These are phyloP conservation scores for Eumaeus atala DNA, from an alignment of 1,140 invertebrate genomes.

Conservation along the genomic window DNA sequence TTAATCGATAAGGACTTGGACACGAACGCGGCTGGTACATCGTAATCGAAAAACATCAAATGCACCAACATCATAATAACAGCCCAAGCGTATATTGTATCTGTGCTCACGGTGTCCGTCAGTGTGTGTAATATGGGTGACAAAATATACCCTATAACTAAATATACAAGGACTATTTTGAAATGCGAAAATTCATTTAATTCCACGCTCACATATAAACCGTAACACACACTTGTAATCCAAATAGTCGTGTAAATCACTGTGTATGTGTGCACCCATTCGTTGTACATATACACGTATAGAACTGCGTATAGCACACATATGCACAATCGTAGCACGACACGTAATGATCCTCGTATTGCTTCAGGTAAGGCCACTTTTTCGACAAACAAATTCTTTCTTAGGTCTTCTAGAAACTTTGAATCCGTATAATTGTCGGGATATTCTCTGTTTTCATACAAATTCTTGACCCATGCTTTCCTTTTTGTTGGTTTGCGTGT, in stretches of 20 bases:
- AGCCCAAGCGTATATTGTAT: conserved; percentile 95
- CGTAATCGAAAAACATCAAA: conserved; percentile 94
- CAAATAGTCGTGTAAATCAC: conserved; percentile 76
- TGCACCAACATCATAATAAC: conserved; percentile 91
- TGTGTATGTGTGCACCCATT: conserved; percentile 77
- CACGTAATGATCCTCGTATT: conserved; percentile 81
- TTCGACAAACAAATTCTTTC: conserved; percentile 87
- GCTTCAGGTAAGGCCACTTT: conserved; percentile 81
- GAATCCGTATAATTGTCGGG: conserved; percentile 94
- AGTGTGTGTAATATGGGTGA: conserved; percentile 95
- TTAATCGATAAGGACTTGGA: conserved; percentile 91
- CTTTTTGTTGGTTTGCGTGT: conserved; percentile 36
- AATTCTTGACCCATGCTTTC: conserved; percentile 87
- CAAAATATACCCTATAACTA: conserved; percentile 88
- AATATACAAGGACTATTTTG: conserved; percentile 84
- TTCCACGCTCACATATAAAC: conserved; percentile 69
- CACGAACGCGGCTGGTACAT: conserved; percentile 84
- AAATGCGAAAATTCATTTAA: conserved; percentile 62
- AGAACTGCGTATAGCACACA: conserved; percentile 84
- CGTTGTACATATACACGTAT: conserved; percentile 83
- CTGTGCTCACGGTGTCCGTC: conserved; percentile 96
- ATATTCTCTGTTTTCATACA: conserved; percentile 90
- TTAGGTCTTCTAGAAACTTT: conserved; percentile 88
- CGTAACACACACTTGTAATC: conserved; percentile 76
- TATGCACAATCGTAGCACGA: conserved; percentile 84